Evolutionary conservation across 2,888 invertebrate species (phyloP), one percentile per base, ranked within the genome.

Genomic region (Epistrophe grossulariae): DNA sequence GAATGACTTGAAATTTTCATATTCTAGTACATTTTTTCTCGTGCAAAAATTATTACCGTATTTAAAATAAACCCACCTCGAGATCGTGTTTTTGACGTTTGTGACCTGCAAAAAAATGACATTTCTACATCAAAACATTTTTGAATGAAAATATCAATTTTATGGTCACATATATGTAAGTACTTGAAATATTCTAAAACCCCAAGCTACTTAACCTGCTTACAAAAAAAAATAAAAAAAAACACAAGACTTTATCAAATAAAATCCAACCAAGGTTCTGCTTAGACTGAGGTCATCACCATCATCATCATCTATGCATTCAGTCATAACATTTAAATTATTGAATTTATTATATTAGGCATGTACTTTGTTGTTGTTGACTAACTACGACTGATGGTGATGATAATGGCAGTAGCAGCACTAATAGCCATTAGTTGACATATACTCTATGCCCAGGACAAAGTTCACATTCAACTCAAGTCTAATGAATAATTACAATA

Each of bases 281-380:
- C 24, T 9, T 55, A 55, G 55, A 43, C 74, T 55, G 71, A 78
- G 78, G 83, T 79, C 85, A 68, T 68, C 68, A 68, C 35, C 50
- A 68, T 66, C 66, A 40, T 38, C 17, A 35, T 59, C 35, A 82
- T 66, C 50, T 71, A 59, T 74, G 74, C 79, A 79, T 79, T 79
- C 76, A 76, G 74, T 72, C 66, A 72, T 79, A 79, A 79, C 66
- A 68, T 74, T 79, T 76, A 76, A 87, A 83, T 78, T 82, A 35
- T 55, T 57, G 13, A 62, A 68, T 72, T 72, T 68, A 68, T 70
- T 68, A 73, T 68, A 73, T 68, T 62, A 24, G 40, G 15, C 5
- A 55, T 74, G 60, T 64, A 70, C 50, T 19, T 68, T 19, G 38
- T 59, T 24, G n/a, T 24, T 62, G 19, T 40, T 82, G 73, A 48